Evolutionary conservation across 2,888 invertebrate genomes (phyloP).

Genomic region (Erynnis tages): DNA sequence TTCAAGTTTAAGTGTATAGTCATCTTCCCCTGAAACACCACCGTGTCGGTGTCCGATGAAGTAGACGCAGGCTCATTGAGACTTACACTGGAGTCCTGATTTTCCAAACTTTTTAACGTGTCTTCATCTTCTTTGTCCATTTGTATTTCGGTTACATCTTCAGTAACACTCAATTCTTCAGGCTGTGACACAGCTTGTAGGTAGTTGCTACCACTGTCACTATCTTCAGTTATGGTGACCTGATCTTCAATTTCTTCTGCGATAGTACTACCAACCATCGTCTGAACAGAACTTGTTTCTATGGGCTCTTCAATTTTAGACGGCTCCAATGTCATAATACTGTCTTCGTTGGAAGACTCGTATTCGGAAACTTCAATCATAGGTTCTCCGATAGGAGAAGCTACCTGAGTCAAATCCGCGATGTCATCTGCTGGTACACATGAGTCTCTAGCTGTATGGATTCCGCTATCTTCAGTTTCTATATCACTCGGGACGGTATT

Average conservation of each 20-base stretch:
- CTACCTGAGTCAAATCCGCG: conserved; percentile 79
- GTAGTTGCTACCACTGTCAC: conserved; percentile 71
- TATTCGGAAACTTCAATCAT: conserved; percentile 70
- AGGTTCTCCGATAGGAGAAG: conserved; percentile 71
- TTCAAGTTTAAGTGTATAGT: conserved; percentile 78
- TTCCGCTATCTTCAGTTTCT: conserved; percentile 89
- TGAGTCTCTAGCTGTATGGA: conserved; percentile 90
- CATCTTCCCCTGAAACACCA: conserved; percentile 80
- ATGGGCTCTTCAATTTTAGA: conserved; percentile 54
- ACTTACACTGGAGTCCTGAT: conserved; percentile 81
- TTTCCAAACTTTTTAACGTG: conserved; percentile 76
- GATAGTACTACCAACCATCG: conserved; percentile 59
- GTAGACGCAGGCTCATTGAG: conserved; percentile 72
- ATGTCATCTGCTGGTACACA: conserved; percentile 89
- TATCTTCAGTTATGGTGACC: conserved; percentile 63
- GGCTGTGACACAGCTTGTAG: conserved; percentile 69
- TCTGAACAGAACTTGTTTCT: conserved; percentile 45
- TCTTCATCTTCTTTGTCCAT: conserved; percentile 79
- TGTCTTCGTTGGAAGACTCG: conserved; percentile 73
- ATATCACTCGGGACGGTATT: conserved; percentile 82
- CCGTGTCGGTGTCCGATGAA: conserved; percentile 73
- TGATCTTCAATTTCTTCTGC: conserved; percentile 73
- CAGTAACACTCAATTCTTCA: conserved; percentile 69
- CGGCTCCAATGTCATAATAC: conserved; percentile 47
- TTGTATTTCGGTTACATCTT: conserved; percentile 73